Base-by-base conservation (phyloP, 2,113 vertebrate genomes). In the Psilopsiagon aymara region DNA sequence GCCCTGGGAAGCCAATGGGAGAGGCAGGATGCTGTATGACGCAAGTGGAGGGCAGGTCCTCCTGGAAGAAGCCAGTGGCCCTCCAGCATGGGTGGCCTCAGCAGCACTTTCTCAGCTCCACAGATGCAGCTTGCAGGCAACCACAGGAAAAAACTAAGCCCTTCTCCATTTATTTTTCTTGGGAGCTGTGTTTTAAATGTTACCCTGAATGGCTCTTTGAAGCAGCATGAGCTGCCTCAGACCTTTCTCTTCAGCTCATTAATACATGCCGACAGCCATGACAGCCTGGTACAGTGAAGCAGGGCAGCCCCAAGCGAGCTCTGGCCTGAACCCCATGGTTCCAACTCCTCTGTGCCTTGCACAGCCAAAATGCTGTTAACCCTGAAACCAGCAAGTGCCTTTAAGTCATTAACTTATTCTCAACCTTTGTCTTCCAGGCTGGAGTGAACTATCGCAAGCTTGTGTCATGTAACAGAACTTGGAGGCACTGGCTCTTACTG, bases 91-190 rank as follows among this genome's bases (percentile, higher is more conserved):
- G 92, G 90, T 95, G 96, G 93, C 68, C 94, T 41, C 27, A 0
- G 80, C 78, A 51, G 60, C 63, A 0, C 67, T 16, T 53, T 24
- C 67, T 46, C 62, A 41, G 66, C 86, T 74, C 47, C 17, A 5
- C 0, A 3, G 68, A 76, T 5, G 4, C 92, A 39, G 88, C 79
- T 37, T 35, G 27, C 62, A 90, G 70, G 59, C 13, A 0, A 75
- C 83, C 78, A 75, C 91, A 70, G 64, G 63, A 77, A 79, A 85
- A 92, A 69, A 28, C 35, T 15, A 67, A 95, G 39, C 57, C 67
- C 35, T 69, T 77, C 84, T 89, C 53, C 88, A 82, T 93, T 96
- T 91, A 91, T 95, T 95, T 93, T 92, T 93, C 93, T 93, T 87
- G 76, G 43, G 13, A 75, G 52, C 69, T 75, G 66, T 71, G 81